These are phyloP conservation scores for Recurvirostra avosetta DNA, from an alignment of 2,113 vertebrate genomes.

Conservation along the genomic window DNA sequence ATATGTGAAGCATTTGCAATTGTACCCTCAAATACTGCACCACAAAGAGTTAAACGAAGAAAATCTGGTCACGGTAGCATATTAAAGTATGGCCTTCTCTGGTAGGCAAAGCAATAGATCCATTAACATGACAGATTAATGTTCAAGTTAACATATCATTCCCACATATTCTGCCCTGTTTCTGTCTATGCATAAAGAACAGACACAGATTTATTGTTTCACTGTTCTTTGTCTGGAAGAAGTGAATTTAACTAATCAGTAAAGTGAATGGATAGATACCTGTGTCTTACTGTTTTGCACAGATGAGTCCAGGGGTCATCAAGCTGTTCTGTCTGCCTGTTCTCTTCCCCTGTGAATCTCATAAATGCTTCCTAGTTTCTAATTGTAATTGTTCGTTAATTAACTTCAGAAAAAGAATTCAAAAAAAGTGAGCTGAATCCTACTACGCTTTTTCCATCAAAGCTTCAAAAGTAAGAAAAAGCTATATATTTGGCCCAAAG, in stretches of 20 bases:
- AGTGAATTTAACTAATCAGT: not conserved
- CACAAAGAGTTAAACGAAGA: not conserved
- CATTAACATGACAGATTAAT: conserved; percentile 10
- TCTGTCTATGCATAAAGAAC: conserved; percentile 17
- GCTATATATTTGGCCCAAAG: not conserved
- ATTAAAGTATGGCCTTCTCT: not conserved
- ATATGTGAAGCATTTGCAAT: not conserved
- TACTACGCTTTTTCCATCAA: not conserved
- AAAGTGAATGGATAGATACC: not conserved
- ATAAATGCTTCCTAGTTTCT: not conserved
- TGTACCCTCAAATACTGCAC: not conserved
- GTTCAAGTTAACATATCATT: conserved; percentile 25
- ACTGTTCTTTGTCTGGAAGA: not conserved
- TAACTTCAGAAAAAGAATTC: not conserved
- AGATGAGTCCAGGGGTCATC: not conserved
- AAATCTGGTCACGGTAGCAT: not conserved
- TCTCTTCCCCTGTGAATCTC: not conserved
- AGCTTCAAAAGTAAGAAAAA: not conserved
- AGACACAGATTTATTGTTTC: not conserved
- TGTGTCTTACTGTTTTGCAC: not conserved
- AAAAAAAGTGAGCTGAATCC: not conserved
- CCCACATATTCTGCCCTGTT: not conserved
- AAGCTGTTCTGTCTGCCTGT: not conserved
- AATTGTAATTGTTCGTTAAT: not conserved
- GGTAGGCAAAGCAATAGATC: not conserved